Evolutionary conservation across 2,113 vertebrate genomes (phyloP), one percentile per base, ranked within the genome.

Genomic region (Hippopotamus amphibius): DNA sequence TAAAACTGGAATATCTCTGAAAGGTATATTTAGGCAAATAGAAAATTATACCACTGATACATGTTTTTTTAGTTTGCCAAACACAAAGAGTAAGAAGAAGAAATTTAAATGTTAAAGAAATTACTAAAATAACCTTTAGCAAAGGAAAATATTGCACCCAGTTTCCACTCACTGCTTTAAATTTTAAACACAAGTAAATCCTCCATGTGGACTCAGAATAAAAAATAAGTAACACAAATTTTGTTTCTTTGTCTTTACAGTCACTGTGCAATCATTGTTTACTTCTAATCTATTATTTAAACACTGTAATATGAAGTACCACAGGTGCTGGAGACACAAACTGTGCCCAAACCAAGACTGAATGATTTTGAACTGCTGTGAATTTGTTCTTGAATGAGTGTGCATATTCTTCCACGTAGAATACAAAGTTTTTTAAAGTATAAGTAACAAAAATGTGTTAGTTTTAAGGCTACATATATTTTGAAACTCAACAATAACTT

Each of bases 221-320:
- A 90, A 80, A 80, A 41, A 41, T n/a, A 92, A 76, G 12, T 28
- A 72, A 57, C 19, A 88, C 8, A 69, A 6, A 50, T 65, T 77
- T 55, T 53, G 14, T 95, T 77, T 37, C 50, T 69, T 69, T 86
- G 55, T 84, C 83, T 53, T 95, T 92, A 66, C 26, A 79, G 79
- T 93, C 46, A 88, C 24, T 30, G 3, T 68, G 6, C 3, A 2
- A 74, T 77, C 28, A 84, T 65, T 84, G 84, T 37, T 92, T 84
- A 48, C 53, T 30, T 90, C 66, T 95, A 81, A 50, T 85, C 33
- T 85, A 74, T 97, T 97, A 95, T 86, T 95, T 94, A 95, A 94
- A 41, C 82, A 43, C 2, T 24, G 43, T 28, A n/a, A 80, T 82
- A 68, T 77, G n/a, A 71, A 82, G 4, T 87, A 53, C 16, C 28